Percentiles rank a stretch among this genome's conserved stretches.
Conservation (phyloP, 2,888 invertebrate species). For the Antheraea assamensis region DNA sequence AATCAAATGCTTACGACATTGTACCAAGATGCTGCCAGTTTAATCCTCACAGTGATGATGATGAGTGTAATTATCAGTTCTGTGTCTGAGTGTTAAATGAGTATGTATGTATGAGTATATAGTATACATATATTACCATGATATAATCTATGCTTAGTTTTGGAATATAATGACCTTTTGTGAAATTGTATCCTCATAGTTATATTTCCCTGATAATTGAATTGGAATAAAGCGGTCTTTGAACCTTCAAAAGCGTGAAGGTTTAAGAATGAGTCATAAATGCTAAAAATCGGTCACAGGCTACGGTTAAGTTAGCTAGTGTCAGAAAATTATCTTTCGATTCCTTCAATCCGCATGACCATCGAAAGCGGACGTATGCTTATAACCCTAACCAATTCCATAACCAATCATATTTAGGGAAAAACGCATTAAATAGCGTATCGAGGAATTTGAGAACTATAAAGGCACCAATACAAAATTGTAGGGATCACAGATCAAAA, state of each 20-base stretch:
- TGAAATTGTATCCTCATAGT: too few relatives aligned
- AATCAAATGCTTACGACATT: too few relatives aligned
- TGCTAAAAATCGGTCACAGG: neutral
- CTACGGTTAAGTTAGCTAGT: neutral
- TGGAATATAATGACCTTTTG: too few relatives aligned
- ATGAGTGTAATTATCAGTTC: too few relatives aligned
- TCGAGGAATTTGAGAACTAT: constrained; percentile 39
- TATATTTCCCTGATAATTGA: neutral
- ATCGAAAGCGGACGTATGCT: constrained; percentile 17
- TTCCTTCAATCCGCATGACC: constrained; percentile 4
- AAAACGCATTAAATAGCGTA: constrained; percentile 34
- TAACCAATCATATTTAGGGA: constrained; percentile 28
- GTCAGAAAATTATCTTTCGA: constrained; percentile 1
- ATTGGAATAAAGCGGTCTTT: neutral
- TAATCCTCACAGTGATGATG: too few relatives aligned
- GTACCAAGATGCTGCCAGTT: too few relatives aligned
- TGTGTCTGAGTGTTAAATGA: too few relatives aligned
- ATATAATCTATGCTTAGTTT: too few relatives aligned
- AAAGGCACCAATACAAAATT: constrained; percentile 18
- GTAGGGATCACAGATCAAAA: constrained; percentile 12
- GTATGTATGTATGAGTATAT: too few relatives aligned
- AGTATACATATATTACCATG: too few relatives aligned
- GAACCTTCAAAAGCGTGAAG: neutral
- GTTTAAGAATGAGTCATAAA: neutral
- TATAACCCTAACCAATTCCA: constrained; percentile 22